Evolutionary conservation across 2,113 vertebrate species (phyloP), one percentile per base, ranked within the genome.

Genomic region (Lanius ludovicianus): DNA sequence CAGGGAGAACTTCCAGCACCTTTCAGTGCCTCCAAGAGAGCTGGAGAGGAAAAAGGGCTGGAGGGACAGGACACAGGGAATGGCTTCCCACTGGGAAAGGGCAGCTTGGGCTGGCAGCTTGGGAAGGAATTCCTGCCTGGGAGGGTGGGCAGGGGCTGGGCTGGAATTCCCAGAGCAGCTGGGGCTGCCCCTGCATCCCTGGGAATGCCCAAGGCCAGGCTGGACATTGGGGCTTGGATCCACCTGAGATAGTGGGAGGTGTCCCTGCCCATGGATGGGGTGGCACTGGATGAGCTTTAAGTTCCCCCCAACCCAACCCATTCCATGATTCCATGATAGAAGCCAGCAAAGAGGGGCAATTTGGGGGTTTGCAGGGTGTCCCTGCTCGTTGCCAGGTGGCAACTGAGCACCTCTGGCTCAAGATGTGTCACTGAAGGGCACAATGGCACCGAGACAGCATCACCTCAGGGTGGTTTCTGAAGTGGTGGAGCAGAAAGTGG

Each of bases 161-260:
- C 5, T 73, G 41, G 13, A 46, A 74, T 84, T 84, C 1, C 70
- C 84, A 62, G n/a, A 28, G 13, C 5, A 11, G 33, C 73, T 60
- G 63, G 0, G 73, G 64, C 63, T 87, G 74, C 5, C 49, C 47
- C 74, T 79, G 84, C 47, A 79, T 63, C 20, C 65, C 75, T 79
- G 85, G 47, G 0, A 79, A 1, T 56, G 65, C 0, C 75, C 85
- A 19, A 55, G 65, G 49, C 28, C 75, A 18, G 65, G 39, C 0
- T 78, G 73, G 53, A 50, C 13, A 42, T 0, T 37, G 74, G 57
- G 30, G 16, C 22, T 27, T 17, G 59, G 82, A 65, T 0, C n/a
- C 0, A 0, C 5, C 30, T 80, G 76, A 57, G 35, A 31, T 0
- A 0, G 21, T 27, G 42, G 31, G 2, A 88, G 17, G 0, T 41